Conservation (phyloP, 2,888 invertebrate genomes). For the Eumerus sabulonum region DNA sequence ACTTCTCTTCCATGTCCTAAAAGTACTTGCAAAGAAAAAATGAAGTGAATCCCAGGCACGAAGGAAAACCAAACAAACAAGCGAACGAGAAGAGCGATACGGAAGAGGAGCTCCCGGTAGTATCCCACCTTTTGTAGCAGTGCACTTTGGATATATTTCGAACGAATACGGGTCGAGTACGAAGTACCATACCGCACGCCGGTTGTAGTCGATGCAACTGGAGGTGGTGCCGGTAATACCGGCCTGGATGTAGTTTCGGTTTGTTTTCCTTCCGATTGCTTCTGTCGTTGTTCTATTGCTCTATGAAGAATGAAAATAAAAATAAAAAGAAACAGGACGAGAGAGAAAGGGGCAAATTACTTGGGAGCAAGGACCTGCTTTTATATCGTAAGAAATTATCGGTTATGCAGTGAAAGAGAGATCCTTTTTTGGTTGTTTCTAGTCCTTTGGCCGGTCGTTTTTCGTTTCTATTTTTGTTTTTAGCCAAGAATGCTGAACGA, state of each 20-base stretch:
- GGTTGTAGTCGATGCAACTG: no score
- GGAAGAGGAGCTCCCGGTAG: slow-evolving; percentile 18
- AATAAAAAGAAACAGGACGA: not conserved
- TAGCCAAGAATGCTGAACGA: slow-evolving; percentile 18
- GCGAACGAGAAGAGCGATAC: not conserved
- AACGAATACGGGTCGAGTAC: slow-evolving; percentile 38
- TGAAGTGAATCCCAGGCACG: slow-evolving; percentile 26
- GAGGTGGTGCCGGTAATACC: not conserved
- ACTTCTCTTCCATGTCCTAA: slow-evolving; percentile 9
- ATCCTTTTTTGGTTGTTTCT: no score
- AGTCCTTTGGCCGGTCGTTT: no score
- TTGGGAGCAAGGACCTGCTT: slow-evolving; percentile 54
- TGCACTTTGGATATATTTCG: slow-evolving; percentile 9
- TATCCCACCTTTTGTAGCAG: slow-evolving; percentile 18
- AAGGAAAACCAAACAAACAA: slow-evolving; percentile 24
- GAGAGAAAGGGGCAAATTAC: slow-evolving; percentile 29
- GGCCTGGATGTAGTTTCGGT: slow-evolving; percentile 24
- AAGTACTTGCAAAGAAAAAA: slow-evolving; percentile 34
- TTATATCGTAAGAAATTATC: slow-evolving; percentile 8
- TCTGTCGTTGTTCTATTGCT: slow-evolving; percentile 5
- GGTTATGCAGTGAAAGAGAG: not conserved
- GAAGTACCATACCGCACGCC: slow-evolving; percentile 2
- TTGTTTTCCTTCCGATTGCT: slow-evolving; percentile 55
- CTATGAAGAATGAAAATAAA: not conserved
- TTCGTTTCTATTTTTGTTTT: not conserved